A percentile compares a stretch with the other conserved stretches of the same genome.
These are phyloP conservation scores for Tachycineta bicolor DNA, from an alignment of 2,113 vertebrate genomes.

Conservation along the genomic window DNA sequence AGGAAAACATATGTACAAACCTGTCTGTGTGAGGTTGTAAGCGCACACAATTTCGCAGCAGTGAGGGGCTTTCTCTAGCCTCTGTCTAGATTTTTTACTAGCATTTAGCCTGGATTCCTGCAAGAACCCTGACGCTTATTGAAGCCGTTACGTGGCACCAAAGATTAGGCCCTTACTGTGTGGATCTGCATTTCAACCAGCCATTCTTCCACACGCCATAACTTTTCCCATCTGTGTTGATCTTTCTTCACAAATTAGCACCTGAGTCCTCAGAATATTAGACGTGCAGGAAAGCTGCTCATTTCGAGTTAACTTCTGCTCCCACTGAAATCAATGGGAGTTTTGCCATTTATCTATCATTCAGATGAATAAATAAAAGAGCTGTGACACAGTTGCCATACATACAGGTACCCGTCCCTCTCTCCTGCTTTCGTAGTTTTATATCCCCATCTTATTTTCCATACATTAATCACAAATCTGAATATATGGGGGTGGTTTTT, in stretches of 20 bases:
- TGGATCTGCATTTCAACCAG: slow-evolving; percentile 60
- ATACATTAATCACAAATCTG: not conserved
- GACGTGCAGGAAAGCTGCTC: slow-evolving; percentile 28
- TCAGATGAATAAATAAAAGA: slow-evolving; percentile 15
- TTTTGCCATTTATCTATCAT: slow-evolving; percentile 40
- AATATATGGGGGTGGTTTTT: not conserved
- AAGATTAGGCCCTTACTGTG: slow-evolving; percentile 61
- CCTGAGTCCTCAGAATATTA: slow-evolving; percentile 57
- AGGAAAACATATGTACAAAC: slow-evolving; percentile 15
- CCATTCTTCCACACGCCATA: slow-evolving; percentile 36
- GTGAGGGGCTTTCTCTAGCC: not conserved
- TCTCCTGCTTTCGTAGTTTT: not conserved
- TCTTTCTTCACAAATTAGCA: slow-evolving; percentile 53
- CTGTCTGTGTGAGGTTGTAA: not conserved
- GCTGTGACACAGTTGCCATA: not conserved
- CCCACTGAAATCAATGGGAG: slow-evolving; percentile 8
- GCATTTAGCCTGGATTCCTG: slow-evolving; percentile 25
- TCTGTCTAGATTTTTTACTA: not conserved
- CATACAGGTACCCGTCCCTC: not conserved
- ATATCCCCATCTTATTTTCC: not conserved
- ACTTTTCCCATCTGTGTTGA: slow-evolving; percentile 68
- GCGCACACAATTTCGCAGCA: slow-evolving; percentile 8
- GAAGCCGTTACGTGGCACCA: slow-evolving; percentile 6
- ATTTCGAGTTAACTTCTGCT: slow-evolving; percentile 40
- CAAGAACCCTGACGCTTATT: slow-evolving; percentile 11